Evolutionary conservation across 2,888 invertebrate species (phyloP).

Genomic region (Mantis religiosa): DNA sequence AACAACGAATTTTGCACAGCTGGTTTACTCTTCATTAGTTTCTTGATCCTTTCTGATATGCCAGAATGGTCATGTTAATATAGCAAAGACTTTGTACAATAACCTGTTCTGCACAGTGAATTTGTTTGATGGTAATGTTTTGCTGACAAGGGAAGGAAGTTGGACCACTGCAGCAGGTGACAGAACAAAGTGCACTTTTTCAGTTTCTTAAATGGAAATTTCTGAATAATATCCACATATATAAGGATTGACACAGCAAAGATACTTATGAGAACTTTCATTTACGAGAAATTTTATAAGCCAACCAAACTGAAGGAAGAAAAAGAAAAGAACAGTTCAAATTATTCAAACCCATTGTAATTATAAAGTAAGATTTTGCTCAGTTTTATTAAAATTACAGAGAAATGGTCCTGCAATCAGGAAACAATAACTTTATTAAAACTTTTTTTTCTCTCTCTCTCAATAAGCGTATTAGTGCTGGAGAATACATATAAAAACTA

Average conservation of each 20-base stretch:
- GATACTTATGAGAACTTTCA: neutral
- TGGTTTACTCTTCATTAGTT: neutral
- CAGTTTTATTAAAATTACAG: constrained; percentile 3
- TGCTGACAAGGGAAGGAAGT: neutral
- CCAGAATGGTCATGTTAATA: constrained; percentile 1
- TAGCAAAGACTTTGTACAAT: constrained; percentile 1
- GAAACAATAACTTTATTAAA: neutral
- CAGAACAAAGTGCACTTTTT: neutral
- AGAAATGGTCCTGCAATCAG: neutral
- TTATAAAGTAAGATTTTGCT: neutral
- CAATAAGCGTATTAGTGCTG: constrained; percentile 29
- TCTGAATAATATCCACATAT: neutral
- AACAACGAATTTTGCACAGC: constrained; percentile 12
- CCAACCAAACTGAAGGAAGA: neutral
- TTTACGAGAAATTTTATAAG: neutral
- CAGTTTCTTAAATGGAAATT: neutral
- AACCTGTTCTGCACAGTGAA: neutral
- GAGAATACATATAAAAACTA: constrained; percentile 28
- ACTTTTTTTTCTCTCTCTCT: neutral
- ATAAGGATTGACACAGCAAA: neutral
- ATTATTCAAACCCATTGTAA: neutral
- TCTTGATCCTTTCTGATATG: constrained; percentile 2
- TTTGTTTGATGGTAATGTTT: constrained; percentile 1
- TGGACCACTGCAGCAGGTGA: neutral
- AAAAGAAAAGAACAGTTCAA: neutral